Percentiles rank a stretch among this genome's conserved stretches.
Conservation (phyloP, 2,797 vertebrate species). For the Odontamblyopus lacepedii region DNA sequence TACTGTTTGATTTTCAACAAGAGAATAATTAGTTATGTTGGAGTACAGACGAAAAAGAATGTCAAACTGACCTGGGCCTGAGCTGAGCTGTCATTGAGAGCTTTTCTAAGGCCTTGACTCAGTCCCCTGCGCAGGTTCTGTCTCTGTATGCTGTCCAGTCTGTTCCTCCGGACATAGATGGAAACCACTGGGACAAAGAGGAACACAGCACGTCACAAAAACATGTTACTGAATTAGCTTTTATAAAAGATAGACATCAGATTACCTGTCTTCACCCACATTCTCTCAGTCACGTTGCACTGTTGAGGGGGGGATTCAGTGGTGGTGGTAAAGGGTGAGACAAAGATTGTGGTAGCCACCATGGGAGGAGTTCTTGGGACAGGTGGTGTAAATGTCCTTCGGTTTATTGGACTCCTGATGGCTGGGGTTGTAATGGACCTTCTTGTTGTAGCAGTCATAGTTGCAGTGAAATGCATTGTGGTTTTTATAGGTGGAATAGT, state of each 20-base stretch:
- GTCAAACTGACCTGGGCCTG: constrained; percentile 83
- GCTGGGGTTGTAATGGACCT: constrained; percentile 76
- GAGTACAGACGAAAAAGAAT: background rate
- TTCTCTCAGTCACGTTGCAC: constrained; percentile 89
- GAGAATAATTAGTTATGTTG: background rate
- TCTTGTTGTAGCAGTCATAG: constrained; percentile 65
- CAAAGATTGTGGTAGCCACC: constrained; percentile 64
- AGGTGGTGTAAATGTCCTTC: constrained; percentile 77
- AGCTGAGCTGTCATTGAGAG: constrained; percentile 84
- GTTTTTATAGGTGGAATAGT: constrained; percentile 54
- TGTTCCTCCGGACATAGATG: constrained; percentile 87
- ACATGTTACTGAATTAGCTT: background rate
- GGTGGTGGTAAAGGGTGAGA: constrained; percentile 80
- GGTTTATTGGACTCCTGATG: constrained; percentile 77
- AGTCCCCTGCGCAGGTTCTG: constrained; percentile 88
- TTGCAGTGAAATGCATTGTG: constrained; percentile 61
- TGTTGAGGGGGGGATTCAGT: constrained; percentile 82
- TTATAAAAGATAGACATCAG: background rate
- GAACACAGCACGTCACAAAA: constrained; percentile 17
- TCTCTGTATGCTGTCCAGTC: constrained; percentile 84
- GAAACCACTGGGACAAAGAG: constrained; percentile 83
- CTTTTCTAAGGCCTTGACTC: constrained; percentile 86
- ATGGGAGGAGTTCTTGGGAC: constrained; percentile 72
- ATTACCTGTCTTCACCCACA: constrained; percentile 94
- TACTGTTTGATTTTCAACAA: no score